Percentiles rank a stretch among this genome's conserved stretches.
Conservation (phyloP, 2,888 invertebrate genomes). For the Nineta flava region DNA sequence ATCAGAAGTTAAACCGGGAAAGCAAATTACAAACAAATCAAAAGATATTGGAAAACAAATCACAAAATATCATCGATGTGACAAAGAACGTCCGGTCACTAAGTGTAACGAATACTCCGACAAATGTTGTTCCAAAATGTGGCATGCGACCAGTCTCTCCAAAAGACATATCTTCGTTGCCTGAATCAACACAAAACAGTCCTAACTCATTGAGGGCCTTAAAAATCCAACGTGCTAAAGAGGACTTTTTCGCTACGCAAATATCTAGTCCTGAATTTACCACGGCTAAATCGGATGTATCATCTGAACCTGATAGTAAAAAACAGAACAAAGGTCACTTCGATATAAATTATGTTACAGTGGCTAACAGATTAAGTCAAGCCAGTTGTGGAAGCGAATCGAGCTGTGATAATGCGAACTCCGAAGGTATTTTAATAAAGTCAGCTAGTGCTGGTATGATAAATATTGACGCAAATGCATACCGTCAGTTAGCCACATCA, state of each 20-base stretch:
- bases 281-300: background rate
- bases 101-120: conserved; percentile 23
- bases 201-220: conserved; percentile 31
- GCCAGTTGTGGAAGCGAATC: conserved; percentile 47
- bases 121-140: conserved; percentile 23
- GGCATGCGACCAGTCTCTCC: conserved; percentile 22
- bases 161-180: conserved; percentile 16
- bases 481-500: conserved; percentile 35
- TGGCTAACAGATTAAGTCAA: conserved; percentile 33
- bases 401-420: conserved; percentile 24
- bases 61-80: too few relatives aligned
- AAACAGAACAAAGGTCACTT: background rate
- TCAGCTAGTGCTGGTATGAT: conserved; percentile 69
- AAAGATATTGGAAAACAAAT: too few relatives aligned
- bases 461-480: conserved; percentile 43
- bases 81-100: conserved; percentile 10
- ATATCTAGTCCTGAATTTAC: conserved; percentile 12
- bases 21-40: too few relatives aligned
- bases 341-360: background rate
- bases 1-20: too few relatives aligned
- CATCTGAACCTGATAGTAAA: background rate
- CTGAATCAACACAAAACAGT: conserved; percentile 10
- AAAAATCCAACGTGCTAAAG: conserved; percentile 52
- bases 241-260: conserved; percentile 45
- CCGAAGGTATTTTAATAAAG: conserved; percentile 39